Percentiles rank a stretch among this genome's conserved stretches.
These are phyloP conservation scores for Coracias cyanogaster DNA, from an alignment of 2,797 vertebrate species.

Conservation along the genomic window DNA sequence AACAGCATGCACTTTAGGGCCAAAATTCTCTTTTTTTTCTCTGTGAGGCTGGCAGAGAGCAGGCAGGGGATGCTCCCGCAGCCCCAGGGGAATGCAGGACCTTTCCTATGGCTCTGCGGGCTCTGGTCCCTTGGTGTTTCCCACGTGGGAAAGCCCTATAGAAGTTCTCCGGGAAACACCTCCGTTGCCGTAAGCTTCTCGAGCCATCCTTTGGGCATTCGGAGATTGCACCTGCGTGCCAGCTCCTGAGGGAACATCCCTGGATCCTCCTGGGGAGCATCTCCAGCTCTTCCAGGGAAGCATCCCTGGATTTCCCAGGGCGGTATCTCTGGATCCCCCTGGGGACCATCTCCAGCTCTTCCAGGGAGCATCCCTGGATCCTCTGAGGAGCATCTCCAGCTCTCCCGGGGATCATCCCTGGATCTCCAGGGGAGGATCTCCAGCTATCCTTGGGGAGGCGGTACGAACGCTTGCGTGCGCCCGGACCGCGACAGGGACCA, in stretches of 20 bases:
- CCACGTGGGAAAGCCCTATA: not conserved
- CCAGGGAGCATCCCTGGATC: not conserved
- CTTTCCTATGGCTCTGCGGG: not conserved
- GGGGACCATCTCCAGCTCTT: not conserved
- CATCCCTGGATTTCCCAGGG: not conserved
- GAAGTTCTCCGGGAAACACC: not conserved
- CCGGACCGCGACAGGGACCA: no score
- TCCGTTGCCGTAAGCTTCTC: not conserved
- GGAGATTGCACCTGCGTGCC: not conserved
- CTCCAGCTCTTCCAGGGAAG: not conserved
- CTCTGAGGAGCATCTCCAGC: not conserved
- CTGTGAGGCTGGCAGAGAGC: not conserved
- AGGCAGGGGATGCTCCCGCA: not conserved
- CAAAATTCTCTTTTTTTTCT: not conserved
- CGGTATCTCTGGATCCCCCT: not conserved
- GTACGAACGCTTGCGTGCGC: no score
- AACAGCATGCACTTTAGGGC: conserved; percentile 6
- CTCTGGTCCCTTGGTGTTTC: not conserved
- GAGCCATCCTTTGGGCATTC: not conserved
- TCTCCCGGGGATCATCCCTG: not conserved
- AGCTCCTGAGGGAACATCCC: not conserved
- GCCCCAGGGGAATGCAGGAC: not conserved
- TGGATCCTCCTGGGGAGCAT: not conserved
- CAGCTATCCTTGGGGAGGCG: not conserved
- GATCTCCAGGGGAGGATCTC: not conserved